phyloP scores from a whole-genome alignment of 2,888 invertebrate species.

The Melanargia galathea region DNA sequence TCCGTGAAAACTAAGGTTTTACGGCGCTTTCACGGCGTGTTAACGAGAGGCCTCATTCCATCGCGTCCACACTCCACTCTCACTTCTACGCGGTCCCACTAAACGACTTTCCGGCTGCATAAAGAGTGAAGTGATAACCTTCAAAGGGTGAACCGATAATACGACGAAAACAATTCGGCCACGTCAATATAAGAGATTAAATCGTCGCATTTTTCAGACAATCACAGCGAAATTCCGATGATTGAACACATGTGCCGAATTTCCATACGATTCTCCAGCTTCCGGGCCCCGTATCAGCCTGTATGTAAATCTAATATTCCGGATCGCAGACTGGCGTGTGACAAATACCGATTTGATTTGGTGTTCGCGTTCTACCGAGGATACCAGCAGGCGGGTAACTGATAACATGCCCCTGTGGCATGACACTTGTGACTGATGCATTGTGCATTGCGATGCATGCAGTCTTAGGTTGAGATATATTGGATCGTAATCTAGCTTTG shows the following conservation, averaged over 20 bases:
- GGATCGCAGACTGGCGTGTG: constrained; percentile 17
- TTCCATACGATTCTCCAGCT: constrained; percentile 4
- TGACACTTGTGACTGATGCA: background rate
- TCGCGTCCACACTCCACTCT: too few species aligned
- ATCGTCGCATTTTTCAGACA: background rate
- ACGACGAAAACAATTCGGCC: background rate
- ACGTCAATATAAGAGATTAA: background rate
- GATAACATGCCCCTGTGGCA: background rate
- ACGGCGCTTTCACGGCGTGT: too few species aligned
- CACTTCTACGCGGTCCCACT: too few species aligned
- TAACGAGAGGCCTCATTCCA: too few species aligned
- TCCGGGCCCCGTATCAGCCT: constrained; percentile 13
- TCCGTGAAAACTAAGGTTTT: too few species aligned
- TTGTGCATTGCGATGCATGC: background rate
- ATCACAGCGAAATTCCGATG: background rate
- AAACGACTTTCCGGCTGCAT: too few species aligned
- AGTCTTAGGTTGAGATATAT: too few species aligned
- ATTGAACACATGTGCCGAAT: constrained; percentile 6
- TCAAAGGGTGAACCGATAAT: too few species aligned
- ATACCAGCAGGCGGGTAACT: constrained; percentile 1
- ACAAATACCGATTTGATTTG: constrained; percentile 20
- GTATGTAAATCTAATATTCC: constrained; percentile 22
- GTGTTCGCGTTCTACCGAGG: background rate
- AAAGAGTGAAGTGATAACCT: too few species aligned
- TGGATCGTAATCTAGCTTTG: too few species aligned